Evolutionary conservation across 2,888 invertebrate species (phyloP).

Genomic region (Iselma pallidipennis): DNA sequence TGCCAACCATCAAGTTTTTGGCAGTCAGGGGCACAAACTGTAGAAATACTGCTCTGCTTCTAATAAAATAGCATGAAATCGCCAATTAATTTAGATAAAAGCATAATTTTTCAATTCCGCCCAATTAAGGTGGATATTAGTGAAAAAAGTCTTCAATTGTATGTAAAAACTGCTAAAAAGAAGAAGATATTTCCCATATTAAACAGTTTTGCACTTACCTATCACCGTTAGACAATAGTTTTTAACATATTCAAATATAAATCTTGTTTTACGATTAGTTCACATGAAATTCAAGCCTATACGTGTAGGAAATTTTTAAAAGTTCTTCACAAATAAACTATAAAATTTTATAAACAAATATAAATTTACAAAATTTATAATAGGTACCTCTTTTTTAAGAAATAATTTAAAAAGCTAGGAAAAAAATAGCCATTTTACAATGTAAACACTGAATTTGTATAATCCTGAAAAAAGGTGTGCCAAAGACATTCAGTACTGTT

Average conservation of each 20-base stretch:
- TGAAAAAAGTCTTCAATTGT: neutral
- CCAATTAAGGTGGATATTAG: neutral
- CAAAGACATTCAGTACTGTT: conserved; percentile 34
- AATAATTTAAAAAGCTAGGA: too few relatives aligned
- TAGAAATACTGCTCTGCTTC: too few relatives aligned
- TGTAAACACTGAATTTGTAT: conserved; percentile 4
- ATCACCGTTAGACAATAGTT: neutral
- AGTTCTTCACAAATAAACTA: neutral
- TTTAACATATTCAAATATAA: neutral
- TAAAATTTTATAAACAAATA: neutral
- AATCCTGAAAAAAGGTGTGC: conserved; percentile 35
- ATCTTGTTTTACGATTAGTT: neutral
- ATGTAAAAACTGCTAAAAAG: neutral
- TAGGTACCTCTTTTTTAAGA: too few relatives aligned
- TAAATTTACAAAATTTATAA: too few relatives aligned
- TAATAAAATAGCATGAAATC: too few relatives aligned
- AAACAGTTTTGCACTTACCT: neutral
- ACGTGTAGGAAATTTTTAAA: neutral
- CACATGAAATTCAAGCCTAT: neutral
- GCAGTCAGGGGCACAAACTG: too few relatives aligned
- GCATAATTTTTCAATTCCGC: neutral
- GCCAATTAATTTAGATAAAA: too few relatives aligned
- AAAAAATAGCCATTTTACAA: too few relatives aligned
- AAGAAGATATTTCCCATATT: neutral
- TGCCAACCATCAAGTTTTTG: too few relatives aligned